These are phyloP conservation scores for Calliscelio sp. DNA, from an alignment of 2,888 invertebrate species.

Conservation along the genomic window DNA sequence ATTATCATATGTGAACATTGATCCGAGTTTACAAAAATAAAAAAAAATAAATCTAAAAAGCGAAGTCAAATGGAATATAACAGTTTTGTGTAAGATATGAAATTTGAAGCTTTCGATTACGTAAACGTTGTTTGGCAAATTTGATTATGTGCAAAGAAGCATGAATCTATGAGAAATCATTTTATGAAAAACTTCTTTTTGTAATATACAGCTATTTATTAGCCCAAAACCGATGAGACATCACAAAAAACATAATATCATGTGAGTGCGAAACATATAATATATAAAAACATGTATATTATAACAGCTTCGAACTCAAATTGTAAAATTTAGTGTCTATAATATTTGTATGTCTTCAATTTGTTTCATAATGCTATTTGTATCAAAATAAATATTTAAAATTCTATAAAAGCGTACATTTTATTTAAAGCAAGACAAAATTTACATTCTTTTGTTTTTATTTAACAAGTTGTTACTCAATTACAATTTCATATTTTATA, in stretches of 20 bases:
- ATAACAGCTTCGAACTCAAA: constrained; percentile 61
- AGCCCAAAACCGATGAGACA: constrained; percentile 19
- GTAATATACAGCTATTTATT: constrained; percentile 53
- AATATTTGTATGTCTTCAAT: constrained; percentile 70
- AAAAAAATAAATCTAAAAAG: constrained; percentile 9
- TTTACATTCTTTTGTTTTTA: too few species aligned
- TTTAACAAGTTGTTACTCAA: too few species aligned
- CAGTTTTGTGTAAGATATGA: too few species aligned
- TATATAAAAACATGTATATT: constrained; percentile 40
- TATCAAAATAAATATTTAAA: constrained; percentile 71
- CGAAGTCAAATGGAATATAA: too few species aligned
- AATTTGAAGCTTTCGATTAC: too few species aligned
- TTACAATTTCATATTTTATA: too few species aligned
- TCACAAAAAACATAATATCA: constrained; percentile 3
- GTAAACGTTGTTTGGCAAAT: too few species aligned
- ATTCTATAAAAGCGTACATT: neutral
- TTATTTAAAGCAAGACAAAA: too few species aligned
- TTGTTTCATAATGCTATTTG: constrained; percentile 70
- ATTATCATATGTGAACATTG: neutral
- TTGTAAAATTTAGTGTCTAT: constrained; percentile 60
- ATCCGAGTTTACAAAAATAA: neutral
- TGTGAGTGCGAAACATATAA: constrained; percentile 37
- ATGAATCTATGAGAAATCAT: neutral
- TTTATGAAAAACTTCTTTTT: constrained; percentile 46
- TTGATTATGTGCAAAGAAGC: neutral